phyloP scores from a whole-genome alignment of 1,140 invertebrate species.

The Drosophila punjabiensis region DNA sequence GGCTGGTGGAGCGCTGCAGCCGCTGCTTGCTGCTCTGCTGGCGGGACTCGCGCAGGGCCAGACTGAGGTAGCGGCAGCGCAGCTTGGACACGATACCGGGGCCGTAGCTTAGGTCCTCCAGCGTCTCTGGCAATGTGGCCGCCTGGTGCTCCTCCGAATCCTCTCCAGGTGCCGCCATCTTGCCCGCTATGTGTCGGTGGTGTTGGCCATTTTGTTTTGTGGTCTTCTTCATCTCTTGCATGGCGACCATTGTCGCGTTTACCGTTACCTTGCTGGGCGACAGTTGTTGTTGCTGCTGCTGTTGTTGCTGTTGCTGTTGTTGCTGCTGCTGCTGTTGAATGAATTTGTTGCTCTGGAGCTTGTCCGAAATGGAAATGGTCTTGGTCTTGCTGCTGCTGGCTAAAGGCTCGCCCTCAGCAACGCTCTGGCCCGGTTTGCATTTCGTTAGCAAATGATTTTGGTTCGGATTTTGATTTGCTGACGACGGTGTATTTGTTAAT shows the following conservation, averaged over 20 bases:
- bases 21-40: constrained; percentile 88
- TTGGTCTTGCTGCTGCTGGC: constrained; percentile 63
- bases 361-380: constrained; percentile 76
- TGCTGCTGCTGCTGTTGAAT: constrained; percentile 75
- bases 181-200: constrained; percentile 63
- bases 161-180: constrained; percentile 37
- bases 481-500: constrained; percentile 64
- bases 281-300: constrained; percentile 52
- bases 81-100: constrained; percentile 96
- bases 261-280: constrained; percentile 79
- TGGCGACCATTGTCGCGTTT: constrained; percentile 85
- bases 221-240: constrained; percentile 83
- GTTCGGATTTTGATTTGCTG: constrained; percentile 60
- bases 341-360: constrained; percentile 82
- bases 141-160: constrained; percentile 20
- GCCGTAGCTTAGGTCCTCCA: constrained; percentile 94
- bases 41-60: constrained; percentile 90
- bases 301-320: constrained; percentile 53
- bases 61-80: constrained; percentile 93
- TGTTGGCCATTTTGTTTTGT: constrained; percentile 81
- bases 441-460: constrained; percentile 72
- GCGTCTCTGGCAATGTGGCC: constrained; percentile 27
- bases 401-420: constrained; percentile 57
- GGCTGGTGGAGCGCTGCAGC: constrained; percentile 91
- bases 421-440: constrained; percentile 79